phyloP scores from a whole-genome alignment of 2,888 invertebrate genomes.

The Watsonalla binaria region DNA sequence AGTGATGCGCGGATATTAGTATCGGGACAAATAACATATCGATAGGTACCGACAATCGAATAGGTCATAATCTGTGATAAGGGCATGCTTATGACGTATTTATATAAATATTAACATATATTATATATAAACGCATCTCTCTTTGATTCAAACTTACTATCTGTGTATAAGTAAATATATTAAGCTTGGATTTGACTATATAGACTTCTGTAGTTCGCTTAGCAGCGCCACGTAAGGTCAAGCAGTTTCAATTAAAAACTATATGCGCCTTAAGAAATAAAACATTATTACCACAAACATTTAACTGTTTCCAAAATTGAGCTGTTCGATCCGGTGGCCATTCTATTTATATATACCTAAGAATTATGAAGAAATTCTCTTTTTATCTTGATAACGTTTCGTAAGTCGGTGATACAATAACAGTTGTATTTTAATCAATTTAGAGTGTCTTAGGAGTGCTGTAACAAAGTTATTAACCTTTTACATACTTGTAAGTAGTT shows the following conservation, averaged over 20 bases:
- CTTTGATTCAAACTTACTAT: constrained; percentile 36
- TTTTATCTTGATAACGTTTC: constrained; percentile 36
- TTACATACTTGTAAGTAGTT: constrained; percentile 34
- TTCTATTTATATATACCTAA: constrained; percentile 45
- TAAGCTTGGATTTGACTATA: constrained; percentile 69
- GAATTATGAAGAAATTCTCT: constrained; percentile 17
- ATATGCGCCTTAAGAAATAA: background rate
- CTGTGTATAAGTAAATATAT: constrained; percentile 38
- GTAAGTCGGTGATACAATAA: constrained; percentile 47
- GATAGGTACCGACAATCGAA: constrained; percentile 55
- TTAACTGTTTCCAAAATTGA: constrained; percentile 8
- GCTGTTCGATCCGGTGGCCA: constrained; percentile 62
- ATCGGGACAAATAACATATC: constrained; percentile 59
- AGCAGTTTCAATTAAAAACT: constrained; percentile 26
- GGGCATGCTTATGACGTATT: constrained; percentile 69
- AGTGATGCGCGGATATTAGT: constrained; percentile 10
- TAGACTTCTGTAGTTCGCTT: constrained; percentile 74
- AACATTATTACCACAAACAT: background rate
- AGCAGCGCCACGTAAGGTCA: constrained; percentile 49
- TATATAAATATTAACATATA: constrained; percentile 34
- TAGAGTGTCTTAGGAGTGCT: constrained; percentile 36
- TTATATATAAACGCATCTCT: constrained; percentile 34
- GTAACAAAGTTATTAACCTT: constrained; percentile 23
- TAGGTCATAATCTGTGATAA: constrained; percentile 75
- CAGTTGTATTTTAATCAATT: constrained; percentile 40